Evolutionary conservation across 2,888 invertebrate genomes (phyloP), one percentile per base, ranked within the genome.

Genomic region (Conus canariensis): DNA sequence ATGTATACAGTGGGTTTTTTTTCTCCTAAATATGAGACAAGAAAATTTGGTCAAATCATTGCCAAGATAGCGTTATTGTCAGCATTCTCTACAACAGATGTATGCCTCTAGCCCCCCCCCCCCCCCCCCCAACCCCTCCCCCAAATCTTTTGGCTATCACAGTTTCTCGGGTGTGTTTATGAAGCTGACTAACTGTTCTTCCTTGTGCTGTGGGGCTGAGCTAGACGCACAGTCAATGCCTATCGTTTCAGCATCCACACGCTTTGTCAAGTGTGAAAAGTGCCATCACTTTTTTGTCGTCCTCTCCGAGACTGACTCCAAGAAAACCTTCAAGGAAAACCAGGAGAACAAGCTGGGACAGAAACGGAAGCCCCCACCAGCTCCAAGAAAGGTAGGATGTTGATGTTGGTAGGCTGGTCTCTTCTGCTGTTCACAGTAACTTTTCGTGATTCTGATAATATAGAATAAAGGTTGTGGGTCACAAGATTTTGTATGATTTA

Each of bases 251-350:
- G 97, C 97, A 91, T 99, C 99, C 88, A 99, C 99, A 85, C 97
- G 99, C 93, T 99, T 99, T 97, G 99, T 99, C 74, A 99, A 99
- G 97, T 99, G 99, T 97, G 99, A 99, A 30, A 96, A 99, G 96
- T 99, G 99, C 96, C 98, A 99, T 96, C 99, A 99, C 96, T 99
- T 99, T 97, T 99, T 99, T 96, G 99, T 99, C 70, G 99, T 99
- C 58, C 97, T 99, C 92, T 98, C 98, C 93, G 99, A 99, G 95
- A 97, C 98, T 74, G 99, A 99, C 96, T 98, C 98, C 59, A 98
- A 99, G 96, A 98, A 98, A 96, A 98, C 97, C 94, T 97, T 98
- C 92, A 98, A 98, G 96, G 98, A 96, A 85, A 92, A 92, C 60
- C 93, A 92, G 67, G 93, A 93, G 82, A 93, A 93, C 22, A 91